These are phyloP conservation scores for Phaethon lepturus DNA, from an alignment of 2,113 vertebrate species.

Conservation along the genomic window DNA sequence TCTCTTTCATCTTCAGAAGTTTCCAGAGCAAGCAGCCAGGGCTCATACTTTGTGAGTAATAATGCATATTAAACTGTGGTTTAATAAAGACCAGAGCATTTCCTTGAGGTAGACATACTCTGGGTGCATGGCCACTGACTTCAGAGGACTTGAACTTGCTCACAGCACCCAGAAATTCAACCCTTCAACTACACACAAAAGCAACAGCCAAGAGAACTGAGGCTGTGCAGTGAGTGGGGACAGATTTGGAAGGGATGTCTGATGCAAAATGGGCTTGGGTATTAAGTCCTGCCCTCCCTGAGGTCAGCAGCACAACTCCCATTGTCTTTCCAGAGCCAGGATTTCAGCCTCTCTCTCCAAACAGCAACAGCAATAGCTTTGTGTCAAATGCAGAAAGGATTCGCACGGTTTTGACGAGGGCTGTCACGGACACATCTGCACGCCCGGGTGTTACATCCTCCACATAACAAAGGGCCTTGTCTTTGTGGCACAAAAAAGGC, in stretches of 20 bases:
- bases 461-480: background rate
- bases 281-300: background rate
- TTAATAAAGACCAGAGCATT: background rate
- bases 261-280: background rate
- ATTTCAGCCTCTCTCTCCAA: background rate
- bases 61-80: too few relatives aligned
- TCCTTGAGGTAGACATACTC: background rate
- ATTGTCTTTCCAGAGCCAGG: background rate
- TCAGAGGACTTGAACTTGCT: background rate
- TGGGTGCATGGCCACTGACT: background rate
- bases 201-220: background rate
- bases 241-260: background rate
- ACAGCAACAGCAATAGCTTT: background rate
- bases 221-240: background rate
- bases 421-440: background rate
- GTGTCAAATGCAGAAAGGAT: background rate
- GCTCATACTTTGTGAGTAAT: background rate
- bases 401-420: background rate
- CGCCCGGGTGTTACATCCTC: accelerated
- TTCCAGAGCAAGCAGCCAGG: background rate
- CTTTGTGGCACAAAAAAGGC: background rate
- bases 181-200: background rate
- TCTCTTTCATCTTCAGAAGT: background rate
- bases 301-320: background rate
- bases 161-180: background rate